Percentiles rank a stretch among this genome's conserved stretches.
Evolutionary conservation across 1,140 invertebrate species (phyloP).

Genomic region (Arctopsyche grandis): DNA sequence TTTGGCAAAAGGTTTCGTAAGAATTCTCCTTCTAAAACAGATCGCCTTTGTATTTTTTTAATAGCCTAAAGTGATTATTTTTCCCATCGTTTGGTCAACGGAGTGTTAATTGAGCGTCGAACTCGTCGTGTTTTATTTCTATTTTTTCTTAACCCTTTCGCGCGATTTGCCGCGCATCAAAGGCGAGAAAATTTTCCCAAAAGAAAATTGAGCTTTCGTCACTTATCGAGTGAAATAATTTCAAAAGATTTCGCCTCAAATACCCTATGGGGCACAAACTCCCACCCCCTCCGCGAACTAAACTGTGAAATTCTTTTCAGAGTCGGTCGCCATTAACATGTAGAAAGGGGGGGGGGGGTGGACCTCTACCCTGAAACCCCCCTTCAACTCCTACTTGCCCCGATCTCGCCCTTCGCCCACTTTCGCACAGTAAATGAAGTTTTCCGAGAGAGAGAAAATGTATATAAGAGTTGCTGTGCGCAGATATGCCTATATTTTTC

Average conservation of each 20-base stretch:
- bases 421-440: slow-evolving; percentile 53
- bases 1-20: no score
- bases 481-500: slow-evolving; percentile 54
- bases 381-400: not conserved
- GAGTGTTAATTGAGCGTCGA: no score
- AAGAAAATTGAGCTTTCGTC: slow-evolving; percentile 7
- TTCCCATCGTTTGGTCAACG: no score
- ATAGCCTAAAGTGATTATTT: no score
- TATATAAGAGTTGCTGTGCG: slow-evolving; percentile 44
- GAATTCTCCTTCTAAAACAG: no score
- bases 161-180: slow-evolving; percentile 14
- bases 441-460: slow-evolving; percentile 47
- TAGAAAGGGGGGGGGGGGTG: slow-evolving; percentile 31
- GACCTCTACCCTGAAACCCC: not conserved
- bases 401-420: slow-evolving; percentile 32
- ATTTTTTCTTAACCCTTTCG: slow-evolving; percentile 19
- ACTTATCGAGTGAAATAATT: slow-evolving; percentile 54
- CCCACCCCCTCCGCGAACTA: slow-evolving; percentile 35
- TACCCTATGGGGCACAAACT: slow-evolving; percentile 18
- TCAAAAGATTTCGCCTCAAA: slow-evolving; percentile 53
- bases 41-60: no score
- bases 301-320: slow-evolving; percentile 54
- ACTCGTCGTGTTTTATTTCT: no score
- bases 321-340: slow-evolving; percentile 54
- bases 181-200: not conserved